Evolutionary conservation across 2,888 invertebrate species (phyloP), one percentile per base, ranked within the genome.

Genomic region (Cephus nigrinus): DNA sequence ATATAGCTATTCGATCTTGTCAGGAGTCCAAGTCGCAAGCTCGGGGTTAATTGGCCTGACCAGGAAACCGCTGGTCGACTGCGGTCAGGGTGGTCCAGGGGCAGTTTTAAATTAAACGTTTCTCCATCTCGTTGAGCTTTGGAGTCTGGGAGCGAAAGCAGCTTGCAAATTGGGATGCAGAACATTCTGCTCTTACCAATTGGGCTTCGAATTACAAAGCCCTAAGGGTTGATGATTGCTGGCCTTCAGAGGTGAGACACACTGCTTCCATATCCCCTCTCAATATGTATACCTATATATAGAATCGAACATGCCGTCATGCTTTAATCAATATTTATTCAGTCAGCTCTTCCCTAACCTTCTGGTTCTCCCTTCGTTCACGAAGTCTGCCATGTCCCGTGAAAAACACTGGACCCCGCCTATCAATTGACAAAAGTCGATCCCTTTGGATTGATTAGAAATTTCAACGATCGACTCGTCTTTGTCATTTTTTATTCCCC

Each of bases 271-370:
- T 40, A 40, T 23, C 9, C 2, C 1, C 15, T 15, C 23, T 5
- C 5, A 5, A 15, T 69, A 69, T 69, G n/a, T 12, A 11, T 69
- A n/a, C n/a, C n/a, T n/a, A 69, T 15, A 33, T 30, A 12, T 12
- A 15, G 31, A 55, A 55, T 34, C 75, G 74, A 69, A 71, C n/a
- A 69, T 36, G 69, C 74, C 74, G 74, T 35, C 77, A 74, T 69
- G 74, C 77, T 75, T 40, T 55, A 30, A 77, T 77, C 77, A 69
- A 77, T 77, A 77, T 77, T 77, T 77, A 75, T 69, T 77, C 77
- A 77, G 68, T 69, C 68, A 23, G 55, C 55, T 55, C 55, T 55
- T 55, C 55, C 15, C 55, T 55, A 55, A 55, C 23, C 15, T 55
- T 55, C 1, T 23, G 55, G 40, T 15, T 55, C 55, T 55, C 55